phyloP scores from a whole-genome alignment of 2,113 vertebrate species.

The Calyptommatus sinebrachiatus region DNA sequence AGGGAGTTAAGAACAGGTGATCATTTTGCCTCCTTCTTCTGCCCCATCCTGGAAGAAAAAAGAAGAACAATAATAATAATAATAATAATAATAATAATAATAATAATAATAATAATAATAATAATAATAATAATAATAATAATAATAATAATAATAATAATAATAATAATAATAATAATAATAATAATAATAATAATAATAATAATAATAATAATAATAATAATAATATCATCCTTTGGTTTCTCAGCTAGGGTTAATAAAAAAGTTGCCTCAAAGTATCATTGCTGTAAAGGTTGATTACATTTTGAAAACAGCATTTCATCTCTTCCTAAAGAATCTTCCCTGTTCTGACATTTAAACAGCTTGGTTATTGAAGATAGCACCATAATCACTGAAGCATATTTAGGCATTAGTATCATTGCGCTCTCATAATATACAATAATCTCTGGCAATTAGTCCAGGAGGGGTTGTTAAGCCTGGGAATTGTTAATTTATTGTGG shows the following conservation, averaged over 20 bases:
- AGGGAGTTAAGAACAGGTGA: too few relatives aligned
- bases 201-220: not conserved
- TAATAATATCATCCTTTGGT: not conserved
- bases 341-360: conserved; percentile 69
- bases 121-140: too few relatives aligned
- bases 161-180: too few relatives aligned
- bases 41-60: too few relatives aligned
- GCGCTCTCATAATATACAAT: conserved; percentile 70
- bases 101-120: too few relatives aligned
- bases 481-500: conserved; percentile 69
- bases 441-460: conserved; percentile 73
- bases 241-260: not conserved
- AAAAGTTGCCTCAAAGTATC: conserved; percentile 38
- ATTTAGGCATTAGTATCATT: conserved; percentile 71
- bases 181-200: not conserved
- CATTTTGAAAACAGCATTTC: conserved; percentile 66
- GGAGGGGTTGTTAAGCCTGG: conserved; percentile 68
- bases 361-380: conserved; percentile 66
- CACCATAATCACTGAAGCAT: conserved; percentile 69
- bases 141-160: too few relatives aligned
- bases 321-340: conserved; percentile 68
- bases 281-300: conserved; percentile 49
- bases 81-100: too few relatives aligned
- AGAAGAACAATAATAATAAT: too few relatives aligned
- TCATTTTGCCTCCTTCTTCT: too few relatives aligned